These are phyloP conservation scores for Connochaetes taurinus DNA, from an alignment of 2,113 vertebrate genomes.

Conservation along the genomic window DNA sequence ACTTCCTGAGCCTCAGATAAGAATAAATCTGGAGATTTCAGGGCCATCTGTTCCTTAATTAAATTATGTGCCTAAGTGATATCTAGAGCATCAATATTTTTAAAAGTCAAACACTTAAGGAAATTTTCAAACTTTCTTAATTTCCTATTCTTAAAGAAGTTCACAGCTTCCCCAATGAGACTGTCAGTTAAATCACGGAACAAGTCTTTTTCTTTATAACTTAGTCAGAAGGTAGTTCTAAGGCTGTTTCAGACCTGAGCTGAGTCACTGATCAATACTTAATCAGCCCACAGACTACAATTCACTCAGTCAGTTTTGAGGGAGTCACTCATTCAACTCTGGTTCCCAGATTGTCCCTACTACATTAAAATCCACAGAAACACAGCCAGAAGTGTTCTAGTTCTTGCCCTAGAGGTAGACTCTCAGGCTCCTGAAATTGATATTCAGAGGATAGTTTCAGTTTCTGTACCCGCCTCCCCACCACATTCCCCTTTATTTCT, in stretches of 20 bases:
- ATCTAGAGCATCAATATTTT: background rate
- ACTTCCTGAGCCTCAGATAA: background rate
- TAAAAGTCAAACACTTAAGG: background rate
- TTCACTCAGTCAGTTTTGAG: background rate
- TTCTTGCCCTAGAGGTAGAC: background rate
- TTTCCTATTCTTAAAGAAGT: background rate
- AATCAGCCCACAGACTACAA: slow-evolving; percentile 24
- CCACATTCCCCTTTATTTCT: background rate
- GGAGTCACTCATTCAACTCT: background rate
- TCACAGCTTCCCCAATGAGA: background rate
- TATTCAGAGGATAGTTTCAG: background rate
- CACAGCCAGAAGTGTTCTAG: background rate
- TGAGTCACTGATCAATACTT: slow-evolving; percentile 45
- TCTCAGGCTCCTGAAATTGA: background rate
- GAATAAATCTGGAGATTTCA: background rate
- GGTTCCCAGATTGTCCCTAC: background rate
- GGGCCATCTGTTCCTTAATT: background rate
- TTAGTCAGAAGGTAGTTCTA: background rate
- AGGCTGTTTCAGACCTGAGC: background rate
- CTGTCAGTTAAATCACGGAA: background rate
- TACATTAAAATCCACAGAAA: background rate
- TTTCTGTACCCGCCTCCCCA: background rate
- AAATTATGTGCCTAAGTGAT: background rate
- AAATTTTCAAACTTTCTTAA: slow-evolving; percentile 17
- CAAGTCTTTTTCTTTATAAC: background rate